phyloP scores from a whole-genome alignment of 2,888 invertebrate species.

The Eulithis prunata region DNA sequence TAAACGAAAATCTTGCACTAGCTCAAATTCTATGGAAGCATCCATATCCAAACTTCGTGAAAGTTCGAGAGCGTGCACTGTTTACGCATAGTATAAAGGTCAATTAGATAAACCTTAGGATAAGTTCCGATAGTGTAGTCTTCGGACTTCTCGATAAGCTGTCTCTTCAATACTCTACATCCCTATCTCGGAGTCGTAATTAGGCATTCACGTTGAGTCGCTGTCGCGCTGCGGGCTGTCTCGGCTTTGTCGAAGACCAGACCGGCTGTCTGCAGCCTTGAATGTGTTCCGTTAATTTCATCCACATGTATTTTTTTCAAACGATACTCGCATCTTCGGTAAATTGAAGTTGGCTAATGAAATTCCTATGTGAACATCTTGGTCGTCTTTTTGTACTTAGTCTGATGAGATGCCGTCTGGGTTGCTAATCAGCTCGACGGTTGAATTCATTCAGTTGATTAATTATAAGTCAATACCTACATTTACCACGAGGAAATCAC shows the following conservation, averaged over 20 bases:
- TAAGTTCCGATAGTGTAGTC: neutral
- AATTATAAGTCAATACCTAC: too few species aligned
- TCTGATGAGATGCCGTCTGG: conserved; percentile 22
- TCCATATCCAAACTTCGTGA: conserved; percentile 1
- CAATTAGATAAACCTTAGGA: conserved; percentile 2
- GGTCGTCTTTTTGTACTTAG: conserved; percentile 23
- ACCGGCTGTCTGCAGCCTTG: conserved; percentile 69
- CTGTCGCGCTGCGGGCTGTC: conserved; percentile 74
- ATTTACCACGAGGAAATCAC: too few species aligned
- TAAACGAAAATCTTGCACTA: neutral
- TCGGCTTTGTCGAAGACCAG: conserved; percentile 70
- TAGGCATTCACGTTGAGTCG: conserved; percentile 81
- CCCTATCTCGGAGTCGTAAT: conserved; percentile 63
- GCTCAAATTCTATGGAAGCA: neutral
- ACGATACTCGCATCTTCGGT: conserved; percentile 34
- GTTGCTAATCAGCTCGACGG: conserved; percentile 10
- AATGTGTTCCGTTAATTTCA: conserved; percentile 58
- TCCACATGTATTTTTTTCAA: conserved; percentile 48
- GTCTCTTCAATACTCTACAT: conserved; percentile 12
- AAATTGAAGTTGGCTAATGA: conserved; percentile 39
- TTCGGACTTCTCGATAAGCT: conserved; percentile 9
- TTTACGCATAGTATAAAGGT: conserved; percentile 1
- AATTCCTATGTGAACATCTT: conserved; percentile 31
- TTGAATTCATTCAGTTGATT: conserved; percentile 2
- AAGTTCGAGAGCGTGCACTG: neutral